phyloP scores from a whole-genome alignment of 2,797 vertebrate genomes.

The Sebastes cheni region DNA sequence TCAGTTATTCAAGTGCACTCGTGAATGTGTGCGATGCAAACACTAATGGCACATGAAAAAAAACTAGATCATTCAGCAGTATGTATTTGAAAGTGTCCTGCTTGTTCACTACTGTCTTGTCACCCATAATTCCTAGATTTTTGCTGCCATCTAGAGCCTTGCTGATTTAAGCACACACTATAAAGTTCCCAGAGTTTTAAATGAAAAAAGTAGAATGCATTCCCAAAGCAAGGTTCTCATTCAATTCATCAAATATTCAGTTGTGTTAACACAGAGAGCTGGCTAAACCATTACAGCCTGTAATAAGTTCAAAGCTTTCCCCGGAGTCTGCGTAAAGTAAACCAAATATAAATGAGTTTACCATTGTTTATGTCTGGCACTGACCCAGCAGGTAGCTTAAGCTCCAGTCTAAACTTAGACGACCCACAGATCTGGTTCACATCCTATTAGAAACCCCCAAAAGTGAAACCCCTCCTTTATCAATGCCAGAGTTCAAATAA shows the following conservation, averaged over 20 bases:
- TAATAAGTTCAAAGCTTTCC: conserved; percentile 24
- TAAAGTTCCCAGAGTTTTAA: not conserved
- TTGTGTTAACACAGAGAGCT: conserved; percentile 25
- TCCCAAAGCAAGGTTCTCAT: conserved; percentile 6
- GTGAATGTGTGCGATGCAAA: fast-evolving
- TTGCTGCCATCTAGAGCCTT: conserved; percentile 71
- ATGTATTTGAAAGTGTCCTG: not conserved
- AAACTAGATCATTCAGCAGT: not conserved
- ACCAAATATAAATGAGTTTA: conserved; percentile 55
- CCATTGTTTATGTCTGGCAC: conserved; percentile 72
- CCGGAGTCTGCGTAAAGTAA: conserved; percentile 48
- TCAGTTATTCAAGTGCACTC: conserved; percentile 67
- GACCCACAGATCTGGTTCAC: conserved; percentile 55
- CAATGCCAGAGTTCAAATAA: conserved; percentile 73
- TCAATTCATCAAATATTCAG: conserved; percentile 22
- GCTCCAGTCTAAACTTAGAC: conserved; percentile 70
- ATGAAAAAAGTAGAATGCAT: not conserved
- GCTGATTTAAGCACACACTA: not conserved
- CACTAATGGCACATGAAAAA: not conserved
- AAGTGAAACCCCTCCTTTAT: conserved; percentile 48
- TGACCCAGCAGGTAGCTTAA: conserved; percentile 66
- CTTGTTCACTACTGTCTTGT: not conserved
- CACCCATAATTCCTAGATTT: not conserved
- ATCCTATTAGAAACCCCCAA: conserved; percentile 52
- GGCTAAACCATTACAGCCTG: conserved; percentile 46